These are phyloP conservation scores for Macaca mulatta DNA, from an alignment of 2,113 vertebrate species.

Conservation along the genomic window DNA sequence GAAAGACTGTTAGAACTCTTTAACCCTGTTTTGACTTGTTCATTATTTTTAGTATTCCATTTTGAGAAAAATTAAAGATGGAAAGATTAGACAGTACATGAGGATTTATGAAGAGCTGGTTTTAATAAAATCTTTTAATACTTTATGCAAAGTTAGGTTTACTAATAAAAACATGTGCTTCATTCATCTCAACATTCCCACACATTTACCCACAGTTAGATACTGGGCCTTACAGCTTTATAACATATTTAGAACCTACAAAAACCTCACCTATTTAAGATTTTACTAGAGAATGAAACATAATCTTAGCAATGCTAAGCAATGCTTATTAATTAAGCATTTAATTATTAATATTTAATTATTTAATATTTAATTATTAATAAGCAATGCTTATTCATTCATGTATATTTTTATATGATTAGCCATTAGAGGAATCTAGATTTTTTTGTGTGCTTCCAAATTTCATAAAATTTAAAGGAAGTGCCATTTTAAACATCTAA, in stretches of 20 bases:
- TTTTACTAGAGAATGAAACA: slow-evolving; percentile 12
- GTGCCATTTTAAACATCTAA: slow-evolving; percentile 40
- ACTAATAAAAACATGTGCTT: slow-evolving; percentile 53
- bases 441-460: background rate
- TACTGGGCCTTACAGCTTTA: background rate
- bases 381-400: background rate
- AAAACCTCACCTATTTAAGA: slow-evolving; percentile 42
- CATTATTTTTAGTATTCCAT: slow-evolving; percentile 55
- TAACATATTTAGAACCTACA: background rate
- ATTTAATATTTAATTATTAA: no score
- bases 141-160: slow-evolving; percentile 49
- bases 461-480: background rate
- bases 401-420: background rate
- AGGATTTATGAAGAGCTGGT: slow-evolving; percentile 34
- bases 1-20: slow-evolving; percentile 50
- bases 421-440: background rate
- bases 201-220: background rate
- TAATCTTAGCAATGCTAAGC: background rate
- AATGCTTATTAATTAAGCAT: background rate
- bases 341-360: no score
- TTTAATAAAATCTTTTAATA: slow-evolving; percentile 54
- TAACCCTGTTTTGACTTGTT: slow-evolving; percentile 27
- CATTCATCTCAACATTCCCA: background rate
- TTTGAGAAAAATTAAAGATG: slow-evolving; percentile 30
- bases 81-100: slow-evolving; percentile 22